Conservation (phyloP, 2,888 invertebrate genomes). For the Cataglyphis livida region DNA sequence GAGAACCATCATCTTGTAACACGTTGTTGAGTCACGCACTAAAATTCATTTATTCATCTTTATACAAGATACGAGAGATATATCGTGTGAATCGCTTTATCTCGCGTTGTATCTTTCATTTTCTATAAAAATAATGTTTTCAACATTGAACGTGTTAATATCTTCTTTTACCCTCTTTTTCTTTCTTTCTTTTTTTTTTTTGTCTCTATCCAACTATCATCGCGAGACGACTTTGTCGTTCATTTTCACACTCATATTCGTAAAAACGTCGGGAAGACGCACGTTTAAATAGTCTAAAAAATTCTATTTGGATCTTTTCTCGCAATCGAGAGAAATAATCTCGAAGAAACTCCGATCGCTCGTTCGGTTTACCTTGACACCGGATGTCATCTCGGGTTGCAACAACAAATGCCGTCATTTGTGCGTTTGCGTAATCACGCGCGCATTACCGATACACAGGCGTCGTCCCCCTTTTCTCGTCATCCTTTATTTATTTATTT, state of each 20-base stretch:
- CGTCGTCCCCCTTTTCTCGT: conserved; percentile 7
- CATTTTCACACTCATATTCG: neutral
- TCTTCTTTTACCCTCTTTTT: neutral
- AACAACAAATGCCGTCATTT: conserved; percentile 54
- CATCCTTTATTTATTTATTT: conserved; percentile 11
- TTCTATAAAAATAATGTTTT: neutral
- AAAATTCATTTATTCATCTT: neutral
- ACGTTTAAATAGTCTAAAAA: neutral
- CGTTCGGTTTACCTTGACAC: conserved; percentile 61
- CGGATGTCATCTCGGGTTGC: conserved; percentile 40
- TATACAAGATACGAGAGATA: too few relatives aligned
- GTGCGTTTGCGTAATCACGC: conserved; percentile 43
- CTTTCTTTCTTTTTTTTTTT: neutral
- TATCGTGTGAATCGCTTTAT: neutral
- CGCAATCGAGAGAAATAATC: neutral
- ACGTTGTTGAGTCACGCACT: conserved; percentile 23
- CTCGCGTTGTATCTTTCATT: neutral
- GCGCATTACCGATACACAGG: conserved; percentile 35
- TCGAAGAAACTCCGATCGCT: neutral
- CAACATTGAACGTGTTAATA: conserved; percentile 11
- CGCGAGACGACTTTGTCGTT: neutral
- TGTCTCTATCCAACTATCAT: neutral
- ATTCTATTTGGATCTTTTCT: neutral
- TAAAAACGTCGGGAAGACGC: neutral
- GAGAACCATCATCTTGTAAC: conserved; percentile 17